Conservation (phyloP, 2,113 vertebrate species). For the Alligator mississippiensis region DNA sequence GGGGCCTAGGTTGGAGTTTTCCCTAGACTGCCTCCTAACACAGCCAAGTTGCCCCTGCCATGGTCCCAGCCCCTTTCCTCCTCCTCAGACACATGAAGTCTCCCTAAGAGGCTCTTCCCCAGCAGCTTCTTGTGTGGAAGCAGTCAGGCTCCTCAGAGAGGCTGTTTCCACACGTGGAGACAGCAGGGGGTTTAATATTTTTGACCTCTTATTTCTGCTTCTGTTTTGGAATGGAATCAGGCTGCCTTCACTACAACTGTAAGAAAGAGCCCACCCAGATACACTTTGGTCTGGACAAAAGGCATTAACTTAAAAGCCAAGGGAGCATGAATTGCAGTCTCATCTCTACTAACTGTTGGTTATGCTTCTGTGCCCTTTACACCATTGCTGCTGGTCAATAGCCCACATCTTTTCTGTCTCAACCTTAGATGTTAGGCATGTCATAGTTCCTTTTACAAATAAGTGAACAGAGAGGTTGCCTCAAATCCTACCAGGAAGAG, state of each 20-base stretch:
- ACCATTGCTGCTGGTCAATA: too few relatives aligned
- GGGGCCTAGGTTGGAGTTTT: background rate
- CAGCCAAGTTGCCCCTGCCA: background rate
- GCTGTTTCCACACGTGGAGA: background rate
- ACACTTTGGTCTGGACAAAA: background rate
- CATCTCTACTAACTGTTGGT: background rate
- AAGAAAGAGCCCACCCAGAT: background rate
- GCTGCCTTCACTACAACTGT: background rate
- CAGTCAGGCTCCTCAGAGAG: background rate
- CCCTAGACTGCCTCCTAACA: background rate
- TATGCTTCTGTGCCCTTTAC: background rate
- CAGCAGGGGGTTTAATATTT: background rate
- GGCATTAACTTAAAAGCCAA: background rate
- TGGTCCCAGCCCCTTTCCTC: background rate
- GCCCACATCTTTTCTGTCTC: background rate
- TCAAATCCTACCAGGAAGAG: background rate
- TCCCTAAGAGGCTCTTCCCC: background rate
- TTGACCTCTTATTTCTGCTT: background rate
- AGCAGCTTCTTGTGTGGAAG: background rate
- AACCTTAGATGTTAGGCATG: background rate
- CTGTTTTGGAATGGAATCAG: background rate
- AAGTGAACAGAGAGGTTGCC: background rate
- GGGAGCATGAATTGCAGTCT: background rate
- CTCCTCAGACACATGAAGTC: accelerated
- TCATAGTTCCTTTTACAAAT: background rate